A percentile compares a stretch with the other conserved stretches of the same genome.
Evolutionary conservation across 2,113 vertebrate species (phyloP).

Genomic region (Myrmophylax atrothorax): DNA sequence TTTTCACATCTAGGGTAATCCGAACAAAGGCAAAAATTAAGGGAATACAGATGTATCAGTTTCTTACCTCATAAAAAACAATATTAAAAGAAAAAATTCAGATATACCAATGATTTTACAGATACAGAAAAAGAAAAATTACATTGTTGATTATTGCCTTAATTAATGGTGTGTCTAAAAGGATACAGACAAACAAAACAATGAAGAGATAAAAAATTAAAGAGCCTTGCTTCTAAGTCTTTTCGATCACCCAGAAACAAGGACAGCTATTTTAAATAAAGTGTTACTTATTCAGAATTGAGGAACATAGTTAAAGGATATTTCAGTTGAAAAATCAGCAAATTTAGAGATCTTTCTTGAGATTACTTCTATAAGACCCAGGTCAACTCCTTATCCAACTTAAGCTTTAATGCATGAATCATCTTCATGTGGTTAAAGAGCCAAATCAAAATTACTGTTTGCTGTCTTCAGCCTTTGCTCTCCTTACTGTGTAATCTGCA

Average conservation of each 20-base stretch:
- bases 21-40: neutral
- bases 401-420: neutral
- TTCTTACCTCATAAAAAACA: neutral
- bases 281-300: neutral
- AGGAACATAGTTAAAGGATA: neutral
- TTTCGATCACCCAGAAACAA: neutral
- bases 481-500: neutral
- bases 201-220: neutral
- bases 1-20: neutral
- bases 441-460: conserved; percentile 32
- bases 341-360: neutral
- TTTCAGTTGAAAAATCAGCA: neutral
- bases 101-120: neutral
- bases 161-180: neutral
- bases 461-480: conserved; percentile 20
- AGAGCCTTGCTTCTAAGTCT: neutral
- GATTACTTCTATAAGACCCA: neutral
- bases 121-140: neutral
- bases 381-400: neutral
- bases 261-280: neutral
- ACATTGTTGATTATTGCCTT: neutral
- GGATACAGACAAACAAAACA: neutral
- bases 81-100: neutral
- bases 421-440: neutral
- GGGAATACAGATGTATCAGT: neutral